These are phyloP conservation scores for Petromus typicus DNA, from an alignment of 2,113 vertebrate species.

Conservation along the genomic window DNA sequence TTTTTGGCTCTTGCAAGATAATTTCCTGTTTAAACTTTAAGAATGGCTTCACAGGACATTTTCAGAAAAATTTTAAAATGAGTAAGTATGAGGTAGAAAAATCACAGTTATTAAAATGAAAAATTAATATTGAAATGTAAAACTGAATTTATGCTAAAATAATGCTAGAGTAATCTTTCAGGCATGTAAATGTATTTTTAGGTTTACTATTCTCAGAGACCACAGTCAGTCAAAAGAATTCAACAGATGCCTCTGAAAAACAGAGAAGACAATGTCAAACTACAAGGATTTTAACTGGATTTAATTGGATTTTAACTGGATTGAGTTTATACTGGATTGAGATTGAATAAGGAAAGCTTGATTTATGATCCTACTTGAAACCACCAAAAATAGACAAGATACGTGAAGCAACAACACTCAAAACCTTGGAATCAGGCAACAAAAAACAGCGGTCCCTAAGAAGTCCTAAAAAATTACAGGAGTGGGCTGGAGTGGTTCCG, in stretches of 20 bases:
- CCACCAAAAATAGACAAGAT: not conserved
- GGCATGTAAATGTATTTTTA: not conserved
- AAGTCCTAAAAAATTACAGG: not conserved
- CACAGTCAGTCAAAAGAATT: not conserved
- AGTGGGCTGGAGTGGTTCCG: no score
- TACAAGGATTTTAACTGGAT: not conserved
- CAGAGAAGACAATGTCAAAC: not conserved
- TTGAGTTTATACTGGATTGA: not conserved
- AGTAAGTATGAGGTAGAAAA: not conserved
- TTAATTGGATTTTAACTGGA: no score
- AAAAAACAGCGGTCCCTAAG: not conserved
- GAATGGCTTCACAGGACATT: not conserved
- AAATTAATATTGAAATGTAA: not conserved
- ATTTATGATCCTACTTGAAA: not conserved
- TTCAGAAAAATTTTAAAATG: not conserved
- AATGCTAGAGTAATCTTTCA: not conserved
- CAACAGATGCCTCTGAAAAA: not conserved
- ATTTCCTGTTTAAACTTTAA: not conserved
- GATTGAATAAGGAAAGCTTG: not conserved
- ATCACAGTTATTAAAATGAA: not conserved
- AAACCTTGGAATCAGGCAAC: not conserved
- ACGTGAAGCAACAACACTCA: not conserved
- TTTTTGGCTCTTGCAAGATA: not conserved
- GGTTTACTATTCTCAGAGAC: slow-evolving; percentile 4
- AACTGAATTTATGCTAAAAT: not conserved